Evolutionary conservation across 2,888 invertebrate genomes (phyloP), one percentile per base, ranked within the genome.

Genomic region (Anorthoa munda): DNA sequence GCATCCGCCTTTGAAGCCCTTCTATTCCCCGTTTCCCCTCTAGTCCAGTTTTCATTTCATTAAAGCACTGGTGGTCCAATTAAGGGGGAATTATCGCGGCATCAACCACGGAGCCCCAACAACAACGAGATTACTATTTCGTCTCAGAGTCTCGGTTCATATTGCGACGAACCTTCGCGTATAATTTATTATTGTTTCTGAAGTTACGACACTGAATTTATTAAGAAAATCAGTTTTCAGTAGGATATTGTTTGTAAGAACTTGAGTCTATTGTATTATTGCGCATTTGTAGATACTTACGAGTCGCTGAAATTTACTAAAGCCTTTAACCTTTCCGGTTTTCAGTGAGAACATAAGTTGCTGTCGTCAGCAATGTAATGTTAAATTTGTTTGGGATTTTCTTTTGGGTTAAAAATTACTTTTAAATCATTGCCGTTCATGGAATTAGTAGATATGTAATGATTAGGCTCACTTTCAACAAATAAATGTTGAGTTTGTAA

Each of bases 11-110:
- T 69, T 61, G 55, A 70, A 72, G 66, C 76, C 66, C 46, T 61
- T 68, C 63, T 64, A 55, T 60, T 18, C 26, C 58, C 23, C 45
- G 45, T 63, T 17, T 12, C 61, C 31, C 60, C 51, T 69, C 46
- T 39, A 21, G 72, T 79, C 85, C 84, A 82, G 82, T 85, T 88
- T 88, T 84, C 83, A 84, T 85, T 89, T 87, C 87, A 89, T 85
- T 85, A 86, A 86, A 86, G 75, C 70, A 76, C 64, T 82, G 83
- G 77, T 81, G 79, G 79, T 80, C 75, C 81, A 82, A 85, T 87
- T 86, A 84, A 74, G 66, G 63, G 69, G 77, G 79, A 78, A 82
- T 87, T 87, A 89, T 86, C 85, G 76, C 72, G 59, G 76, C 77
- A 75, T 84, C 75, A 69, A 69, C 61, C 31, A 66, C 66, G 72